Percentiles rank a stretch among this genome's conserved stretches.
Conservation (phyloP, 2,113 vertebrate genomes). For the Cinclus cinclus region DNA sequence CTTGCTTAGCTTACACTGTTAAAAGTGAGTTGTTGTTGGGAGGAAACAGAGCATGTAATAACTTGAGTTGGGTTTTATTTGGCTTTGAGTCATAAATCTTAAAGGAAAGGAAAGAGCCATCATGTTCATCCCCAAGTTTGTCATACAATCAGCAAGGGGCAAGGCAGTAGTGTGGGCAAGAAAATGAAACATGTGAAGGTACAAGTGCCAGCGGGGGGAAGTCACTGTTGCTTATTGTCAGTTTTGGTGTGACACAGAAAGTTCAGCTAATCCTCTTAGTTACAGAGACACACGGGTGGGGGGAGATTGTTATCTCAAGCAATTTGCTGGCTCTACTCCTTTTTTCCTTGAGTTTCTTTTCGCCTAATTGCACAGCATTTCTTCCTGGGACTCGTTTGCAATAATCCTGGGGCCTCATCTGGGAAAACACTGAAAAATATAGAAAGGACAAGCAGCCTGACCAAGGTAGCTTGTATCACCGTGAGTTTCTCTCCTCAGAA, state of each 20-base stretch:
- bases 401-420: constrained; percentile 71
- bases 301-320: constrained; percentile 73
- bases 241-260: constrained; percentile 70
- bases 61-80: constrained; percentile 45
- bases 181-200: constrained; percentile 69
- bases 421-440: constrained; percentile 52
- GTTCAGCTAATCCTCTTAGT: constrained; percentile 78
- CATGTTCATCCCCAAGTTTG: constrained; percentile 59
- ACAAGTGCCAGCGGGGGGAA: constrained; percentile 66
- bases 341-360: constrained; percentile 72
- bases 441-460: not conserved
- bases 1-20: constrained; percentile 41
- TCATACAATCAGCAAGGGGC: constrained; percentile 66
- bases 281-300: constrained; percentile 63
- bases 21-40: constrained; percentile 34
- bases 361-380: constrained; percentile 74
- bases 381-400: constrained; percentile 66
- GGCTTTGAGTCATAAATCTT: constrained; percentile 66
- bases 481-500: not conserved
- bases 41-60: constrained; percentile 55
- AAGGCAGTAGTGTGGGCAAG: constrained; percentile 58
- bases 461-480: not conserved
- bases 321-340: constrained; percentile 67
- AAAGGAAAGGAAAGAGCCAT: constrained; percentile 57
- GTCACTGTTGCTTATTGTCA: constrained; percentile 74